phyloP scores from a whole-genome alignment of 2,113 vertebrate species.

The Oncorhynchus gorbuscha region DNA sequence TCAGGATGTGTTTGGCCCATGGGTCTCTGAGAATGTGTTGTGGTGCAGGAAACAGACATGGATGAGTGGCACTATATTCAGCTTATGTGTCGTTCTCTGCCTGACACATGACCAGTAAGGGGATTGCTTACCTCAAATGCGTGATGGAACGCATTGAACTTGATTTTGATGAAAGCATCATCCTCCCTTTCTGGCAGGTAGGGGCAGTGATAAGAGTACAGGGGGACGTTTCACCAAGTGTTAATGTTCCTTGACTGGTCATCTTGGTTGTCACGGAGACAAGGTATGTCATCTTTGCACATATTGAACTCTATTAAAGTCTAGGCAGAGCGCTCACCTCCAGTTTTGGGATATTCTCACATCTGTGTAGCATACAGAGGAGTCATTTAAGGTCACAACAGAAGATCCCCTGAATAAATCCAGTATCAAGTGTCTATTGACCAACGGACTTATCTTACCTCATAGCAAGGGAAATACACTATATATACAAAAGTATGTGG shows the following conservation, averaged over 20 bases:
- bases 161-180: background rate
- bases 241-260: too few relatives aligned
- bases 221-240: too few relatives aligned
- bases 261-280: too few relatives aligned
- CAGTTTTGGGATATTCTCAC: background rate
- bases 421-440: background rate
- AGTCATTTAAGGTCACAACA: background rate
- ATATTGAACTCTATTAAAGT: background rate
- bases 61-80: too few relatives aligned
- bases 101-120: background rate
- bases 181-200: background rate
- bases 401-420: background rate
- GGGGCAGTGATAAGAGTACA: background rate
- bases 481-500: too few relatives aligned
- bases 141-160: conserved; percentile 2
- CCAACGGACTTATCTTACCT: background rate
- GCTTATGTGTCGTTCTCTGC: background rate
- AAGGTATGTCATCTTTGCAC: background rate
- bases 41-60: background rate
- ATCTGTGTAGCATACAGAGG: background rate
- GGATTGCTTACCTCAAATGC: conserved; percentile 3
- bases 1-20: conserved; percentile 10
- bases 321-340: background rate
- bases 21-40: conserved; percentile 2
- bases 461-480: background rate